phyloP scores from a whole-genome alignment of 2,888 invertebrate genomes.

The Lissonota sp. region DNA sequence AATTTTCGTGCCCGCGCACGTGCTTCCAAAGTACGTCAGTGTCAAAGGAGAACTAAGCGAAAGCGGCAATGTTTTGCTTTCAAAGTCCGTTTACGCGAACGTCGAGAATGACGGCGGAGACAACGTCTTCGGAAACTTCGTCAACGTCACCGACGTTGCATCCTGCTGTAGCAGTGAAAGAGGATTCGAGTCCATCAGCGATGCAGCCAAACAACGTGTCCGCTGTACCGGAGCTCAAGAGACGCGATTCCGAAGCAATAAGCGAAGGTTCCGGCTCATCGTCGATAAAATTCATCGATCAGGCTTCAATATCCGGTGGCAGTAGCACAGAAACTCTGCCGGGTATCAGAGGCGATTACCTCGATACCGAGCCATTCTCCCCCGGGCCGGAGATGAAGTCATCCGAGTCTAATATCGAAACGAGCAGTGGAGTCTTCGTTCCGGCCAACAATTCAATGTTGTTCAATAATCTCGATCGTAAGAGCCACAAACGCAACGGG shows the following conservation, averaged over 20 bases:
- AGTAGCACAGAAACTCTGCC: slow-evolving; percentile 82
- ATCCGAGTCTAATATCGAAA: slow-evolving; percentile 34
- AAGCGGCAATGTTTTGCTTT: slow-evolving; percentile 81
- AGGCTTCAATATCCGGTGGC: slow-evolving; percentile 77
- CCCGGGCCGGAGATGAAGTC: slow-evolving; percentile 72
- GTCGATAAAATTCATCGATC: slow-evolving; percentile 81
- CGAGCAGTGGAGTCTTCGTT: slow-evolving; percentile 36
- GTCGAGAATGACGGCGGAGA: slow-evolving; percentile 67
- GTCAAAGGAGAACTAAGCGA: neutral
- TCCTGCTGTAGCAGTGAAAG: slow-evolving; percentile 44
- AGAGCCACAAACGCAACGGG: slow-evolving; percentile 14
- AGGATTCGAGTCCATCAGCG: slow-evolving; percentile 62
- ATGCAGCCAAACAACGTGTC: slow-evolving; percentile 41
- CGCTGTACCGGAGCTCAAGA: slow-evolving; percentile 20
- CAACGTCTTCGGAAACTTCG: slow-evolving; percentile 58
- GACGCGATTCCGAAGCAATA: slow-evolving; percentile 78
- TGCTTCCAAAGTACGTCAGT: neutral
- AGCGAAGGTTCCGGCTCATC: slow-evolving; percentile 80
- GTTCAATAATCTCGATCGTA: slow-evolving; percentile 39
- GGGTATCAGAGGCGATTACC: slow-evolving; percentile 78
- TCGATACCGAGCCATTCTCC: slow-evolving; percentile 79
- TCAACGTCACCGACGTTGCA: slow-evolving; percentile 60
- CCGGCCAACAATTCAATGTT: slow-evolving; percentile 22
- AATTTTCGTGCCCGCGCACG: no score
- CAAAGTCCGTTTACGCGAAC: slow-evolving; percentile 82